Conservation (phyloP, 2,888 invertebrate species). For the Lepidocyrtoides sp. region DNA sequence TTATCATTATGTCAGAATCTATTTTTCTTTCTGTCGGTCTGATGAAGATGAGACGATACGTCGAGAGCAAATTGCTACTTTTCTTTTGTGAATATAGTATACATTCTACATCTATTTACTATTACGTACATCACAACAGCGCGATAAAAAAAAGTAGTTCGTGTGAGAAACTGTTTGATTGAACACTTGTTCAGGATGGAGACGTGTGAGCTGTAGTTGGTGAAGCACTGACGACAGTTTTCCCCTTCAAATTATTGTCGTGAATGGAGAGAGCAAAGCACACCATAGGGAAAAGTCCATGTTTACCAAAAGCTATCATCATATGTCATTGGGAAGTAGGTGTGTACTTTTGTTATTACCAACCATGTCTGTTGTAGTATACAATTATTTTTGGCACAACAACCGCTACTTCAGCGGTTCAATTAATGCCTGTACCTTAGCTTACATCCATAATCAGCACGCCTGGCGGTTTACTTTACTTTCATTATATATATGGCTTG, state of each 20-base stretch:
- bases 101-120: no score
- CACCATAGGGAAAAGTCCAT: constrained; percentile 33
- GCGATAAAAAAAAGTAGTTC: neutral
- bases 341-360: constrained; percentile 26
- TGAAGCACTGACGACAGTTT: neutral
- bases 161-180: constrained; percentile 3
- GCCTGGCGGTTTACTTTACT: neutral
- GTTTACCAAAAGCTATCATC: constrained; percentile 21
- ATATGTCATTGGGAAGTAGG: constrained; percentile 11
- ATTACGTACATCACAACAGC: neutral
- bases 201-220: neutral
- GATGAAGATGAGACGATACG: no score
- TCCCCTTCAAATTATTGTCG: neutral
- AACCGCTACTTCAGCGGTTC: neutral
- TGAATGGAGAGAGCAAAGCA: constrained; percentile 1
- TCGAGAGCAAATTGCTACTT: no score
- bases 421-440: no score
- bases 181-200: neutral
- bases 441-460: neutral
- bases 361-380: neutral
- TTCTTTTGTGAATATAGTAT: no score
- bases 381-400: constrained; percentile 10
- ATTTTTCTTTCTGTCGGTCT: no score
- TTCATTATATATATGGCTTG: neutral
- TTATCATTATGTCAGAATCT: no score